Evolutionary conservation across 2,888 invertebrate species (phyloP).

Genomic region (Bimastos eiseni): DNA sequence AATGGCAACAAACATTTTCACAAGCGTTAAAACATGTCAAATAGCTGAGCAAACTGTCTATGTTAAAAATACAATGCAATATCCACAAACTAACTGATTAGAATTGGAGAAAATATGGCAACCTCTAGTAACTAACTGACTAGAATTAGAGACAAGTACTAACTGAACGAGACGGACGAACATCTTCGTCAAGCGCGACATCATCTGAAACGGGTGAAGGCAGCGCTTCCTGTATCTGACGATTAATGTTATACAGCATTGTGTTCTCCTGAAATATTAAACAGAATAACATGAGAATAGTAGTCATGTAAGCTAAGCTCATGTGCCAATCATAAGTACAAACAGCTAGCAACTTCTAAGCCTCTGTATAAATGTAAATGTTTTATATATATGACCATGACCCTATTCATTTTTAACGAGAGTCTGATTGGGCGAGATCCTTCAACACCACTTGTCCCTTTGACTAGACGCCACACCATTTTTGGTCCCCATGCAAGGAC

Average conservation of each 20-base stretch:
- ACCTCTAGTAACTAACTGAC: not conserved
- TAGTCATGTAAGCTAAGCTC: not conserved
- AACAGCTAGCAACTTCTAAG: not conserved
- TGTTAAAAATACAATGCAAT: not conserved
- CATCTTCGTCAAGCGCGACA: not conserved
- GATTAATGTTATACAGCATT: constrained; percentile 31
- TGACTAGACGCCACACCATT: too few species aligned
- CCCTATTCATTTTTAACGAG: too few species aligned
- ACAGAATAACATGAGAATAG: not conserved
- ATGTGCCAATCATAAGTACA: not conserved
- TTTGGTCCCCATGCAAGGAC: too few species aligned
- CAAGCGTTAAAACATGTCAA: not conserved
- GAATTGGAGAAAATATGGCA: not conserved
- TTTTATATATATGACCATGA: too few species aligned
- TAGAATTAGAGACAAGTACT: constrained; percentile 5
- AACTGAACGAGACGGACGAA: not conserved
- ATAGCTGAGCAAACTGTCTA: not conserved
- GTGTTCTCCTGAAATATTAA: constrained; percentile 25
- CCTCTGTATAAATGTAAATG: not conserved
- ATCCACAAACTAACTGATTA: not conserved
- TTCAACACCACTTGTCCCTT: too few species aligned
- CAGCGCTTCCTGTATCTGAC: constrained; percentile 23
- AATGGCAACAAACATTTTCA: not conserved
- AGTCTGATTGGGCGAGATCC: too few species aligned
- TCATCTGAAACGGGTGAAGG: not conserved